Evolutionary conservation across 2,797 vertebrate genomes (phyloP), one percentile per base, ranked within the genome.

Genomic region (Percopsis omiscomaycus): DNA sequence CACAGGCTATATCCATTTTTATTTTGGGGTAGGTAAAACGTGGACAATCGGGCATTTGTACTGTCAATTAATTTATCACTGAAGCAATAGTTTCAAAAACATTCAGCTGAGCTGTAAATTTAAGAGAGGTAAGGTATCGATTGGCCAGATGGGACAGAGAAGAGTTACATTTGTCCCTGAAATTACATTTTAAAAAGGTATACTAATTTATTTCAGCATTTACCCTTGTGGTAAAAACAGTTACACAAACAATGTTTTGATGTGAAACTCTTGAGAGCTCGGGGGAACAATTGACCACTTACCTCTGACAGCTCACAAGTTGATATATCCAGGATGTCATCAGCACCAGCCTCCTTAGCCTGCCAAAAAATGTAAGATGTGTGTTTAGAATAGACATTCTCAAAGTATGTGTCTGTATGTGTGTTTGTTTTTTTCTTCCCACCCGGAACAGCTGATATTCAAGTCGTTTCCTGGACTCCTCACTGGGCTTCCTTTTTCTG

Each of bases 361-460:
- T 98, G 79, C 1, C 61, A 60, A 68, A 73, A 73, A 9, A 6
- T 42, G 37, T 2, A 42, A 8, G 6, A 14, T 6, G 27, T 51
- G 51, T 50, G 22, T 59, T 58, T 14, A 5, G 14, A 48, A 52
- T 1, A 50, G 0, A 32, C n/a, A 46, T n/a, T 55, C 0, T 22
- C 49, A 56, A 30, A 15, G 14, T 15, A 11, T 15, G 55, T 42
- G 55, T 9, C 11, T 51, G 49, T 22, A 8, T 15, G 9, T 37
- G 9, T 42, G 37, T 42, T 1, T 42, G 37, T 42, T 6, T 42
- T 6, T 42, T 42, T 42, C 14, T 50, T 61, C 93, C 92, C 55
- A 98, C 96, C 94, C 94, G 91, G 68, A 92, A 98, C 82, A 98
- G 88, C 76, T 98, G 96, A 87, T 96, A 94, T 53, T 98, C 95